Evolutionary conservation across 2,888 invertebrate species (phyloP).

Genomic region (Spisula subtruncata): DNA sequence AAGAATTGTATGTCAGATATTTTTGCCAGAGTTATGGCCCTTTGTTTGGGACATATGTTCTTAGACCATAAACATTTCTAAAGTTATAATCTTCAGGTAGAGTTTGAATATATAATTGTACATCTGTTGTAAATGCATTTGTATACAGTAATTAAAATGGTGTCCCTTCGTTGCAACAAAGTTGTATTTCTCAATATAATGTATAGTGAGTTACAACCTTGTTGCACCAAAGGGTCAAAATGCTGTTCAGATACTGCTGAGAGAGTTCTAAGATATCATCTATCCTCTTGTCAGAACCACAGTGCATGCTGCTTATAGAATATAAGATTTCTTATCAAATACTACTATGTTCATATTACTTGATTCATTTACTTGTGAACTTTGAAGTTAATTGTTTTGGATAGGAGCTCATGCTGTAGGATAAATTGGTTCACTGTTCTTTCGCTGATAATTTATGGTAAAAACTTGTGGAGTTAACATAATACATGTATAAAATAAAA

Average conservation of each 20-base stretch:
- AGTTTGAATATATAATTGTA: too few species aligned
- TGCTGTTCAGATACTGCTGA: background rate
- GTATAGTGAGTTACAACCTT: too few species aligned
- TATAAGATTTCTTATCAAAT: slow-evolving; percentile 6
- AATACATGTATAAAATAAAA: background rate
- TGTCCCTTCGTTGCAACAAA: too few species aligned
- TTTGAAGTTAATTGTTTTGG: slow-evolving; percentile 24
- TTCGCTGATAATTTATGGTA: background rate
- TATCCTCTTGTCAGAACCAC: background rate
- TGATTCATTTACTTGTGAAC: slow-evolving; percentile 9
- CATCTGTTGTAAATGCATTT: too few species aligned
- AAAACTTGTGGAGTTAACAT: slow-evolving; percentile 6
- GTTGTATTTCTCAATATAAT: too few species aligned
- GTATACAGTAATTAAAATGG: too few species aligned
- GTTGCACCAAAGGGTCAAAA: background rate
- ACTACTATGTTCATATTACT: background rate
- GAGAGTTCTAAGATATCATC: background rate
- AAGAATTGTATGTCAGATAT: too few species aligned
- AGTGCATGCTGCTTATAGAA: background rate
- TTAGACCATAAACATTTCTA: too few species aligned
- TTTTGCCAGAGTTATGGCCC: too few species aligned
- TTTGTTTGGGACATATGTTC: too few species aligned
- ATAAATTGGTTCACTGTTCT: background rate
- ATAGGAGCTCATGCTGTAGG: background rate
- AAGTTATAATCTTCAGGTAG: too few species aligned